Percentiles rank a stretch among this genome's conserved stretches.
Evolutionary conservation across 2,888 invertebrate species (phyloP).

Genomic region (Phengaris arion): DNA sequence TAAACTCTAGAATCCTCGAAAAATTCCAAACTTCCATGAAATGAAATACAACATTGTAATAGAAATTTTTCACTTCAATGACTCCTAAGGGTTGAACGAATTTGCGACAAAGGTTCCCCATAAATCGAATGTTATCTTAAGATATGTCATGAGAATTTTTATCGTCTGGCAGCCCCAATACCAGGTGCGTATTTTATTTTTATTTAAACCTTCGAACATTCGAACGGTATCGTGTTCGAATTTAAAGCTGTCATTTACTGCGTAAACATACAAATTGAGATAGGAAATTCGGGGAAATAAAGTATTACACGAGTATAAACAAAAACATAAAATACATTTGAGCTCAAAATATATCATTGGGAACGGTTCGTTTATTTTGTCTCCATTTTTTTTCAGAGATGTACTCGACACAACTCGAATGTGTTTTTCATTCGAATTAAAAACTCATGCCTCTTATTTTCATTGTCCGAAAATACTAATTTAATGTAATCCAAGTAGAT

Average conservation of each 20-base stretch:
- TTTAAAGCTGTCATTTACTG: conserved; percentile 19
- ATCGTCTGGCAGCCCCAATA: not conserved
- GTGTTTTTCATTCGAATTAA: not conserved
- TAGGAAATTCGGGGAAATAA: conserved; percentile 20
- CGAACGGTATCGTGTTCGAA: not conserved
- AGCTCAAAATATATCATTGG: conserved; percentile 18
- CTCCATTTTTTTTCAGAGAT: not conserved
- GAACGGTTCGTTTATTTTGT: conserved; percentile 12
- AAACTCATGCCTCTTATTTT: not conserved
- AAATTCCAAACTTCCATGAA: not conserved
- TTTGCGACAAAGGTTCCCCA: not conserved
- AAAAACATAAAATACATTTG: conserved; percentile 14
- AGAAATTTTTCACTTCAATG: not conserved
- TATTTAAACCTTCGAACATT: not conserved
- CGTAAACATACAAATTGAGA: conserved; percentile 19
- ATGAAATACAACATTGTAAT: not conserved
- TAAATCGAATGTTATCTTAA: not conserved
- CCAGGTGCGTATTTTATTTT: conserved; percentile 19
- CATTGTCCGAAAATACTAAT: not conserved
- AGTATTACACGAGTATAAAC: conserved; percentile 11
- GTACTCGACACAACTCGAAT: not conserved
- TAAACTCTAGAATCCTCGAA: not conserved
- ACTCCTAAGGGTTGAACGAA: conserved; percentile 3
- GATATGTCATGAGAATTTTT: not conserved
- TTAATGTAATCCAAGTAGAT: not conserved